phyloP scores from a whole-genome alignment of 2,888 invertebrate species.

The Campoplex nolae region DNA sequence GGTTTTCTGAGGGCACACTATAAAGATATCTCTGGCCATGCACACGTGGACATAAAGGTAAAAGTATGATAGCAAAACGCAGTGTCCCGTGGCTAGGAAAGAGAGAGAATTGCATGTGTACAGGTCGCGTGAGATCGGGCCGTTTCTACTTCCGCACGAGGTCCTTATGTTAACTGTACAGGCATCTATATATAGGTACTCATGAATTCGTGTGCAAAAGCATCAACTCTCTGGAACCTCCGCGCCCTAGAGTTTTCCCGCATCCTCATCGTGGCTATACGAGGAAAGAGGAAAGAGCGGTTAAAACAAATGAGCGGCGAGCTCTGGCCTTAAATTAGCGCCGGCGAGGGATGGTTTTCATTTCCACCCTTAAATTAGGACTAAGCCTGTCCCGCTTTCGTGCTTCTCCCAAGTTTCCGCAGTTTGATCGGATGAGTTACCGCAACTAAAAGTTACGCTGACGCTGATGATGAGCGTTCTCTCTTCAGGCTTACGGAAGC shows the following conservation, averaged over 20 bases:
- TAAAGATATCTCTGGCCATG: background rate
- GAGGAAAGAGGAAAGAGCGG: slow-evolving; percentile 75
- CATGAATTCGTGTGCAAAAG: slow-evolving; percentile 51
- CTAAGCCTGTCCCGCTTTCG: slow-evolving; percentile 79
- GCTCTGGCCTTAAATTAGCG: slow-evolving; percentile 84
- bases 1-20: slow-evolving; percentile 43
- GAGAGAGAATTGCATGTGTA: slow-evolving; percentile 77
- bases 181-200: slow-evolving; percentile 6
- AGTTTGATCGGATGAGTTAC: slow-evolving; percentile 83
- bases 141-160: slow-evolving; percentile 36
- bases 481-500: slow-evolving; percentile 43
- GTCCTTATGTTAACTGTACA: slow-evolving; percentile 47
- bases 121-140: slow-evolving; percentile 74
- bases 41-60: slow-evolving; percentile 29
- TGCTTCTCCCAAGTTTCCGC: slow-evolving; percentile 78
- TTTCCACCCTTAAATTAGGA: slow-evolving; percentile 84
- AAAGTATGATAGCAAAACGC: slow-evolving; percentile 48
- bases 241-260: slow-evolving; percentile 46
- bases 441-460: slow-evolving; percentile 79
- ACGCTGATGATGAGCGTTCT: slow-evolving; percentile 75
- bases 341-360: slow-evolving; percentile 83
- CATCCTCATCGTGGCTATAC: slow-evolving; percentile 28
- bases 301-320: slow-evolving; percentile 84
- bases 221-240: slow-evolving; percentile 57
- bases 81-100: slow-evolving; percentile 62